Percentiles rank a stretch among this genome's conserved stretches.
phyloP scores from a whole-genome alignment of 2,797 vertebrate species.

The Nasua narica region DNA sequence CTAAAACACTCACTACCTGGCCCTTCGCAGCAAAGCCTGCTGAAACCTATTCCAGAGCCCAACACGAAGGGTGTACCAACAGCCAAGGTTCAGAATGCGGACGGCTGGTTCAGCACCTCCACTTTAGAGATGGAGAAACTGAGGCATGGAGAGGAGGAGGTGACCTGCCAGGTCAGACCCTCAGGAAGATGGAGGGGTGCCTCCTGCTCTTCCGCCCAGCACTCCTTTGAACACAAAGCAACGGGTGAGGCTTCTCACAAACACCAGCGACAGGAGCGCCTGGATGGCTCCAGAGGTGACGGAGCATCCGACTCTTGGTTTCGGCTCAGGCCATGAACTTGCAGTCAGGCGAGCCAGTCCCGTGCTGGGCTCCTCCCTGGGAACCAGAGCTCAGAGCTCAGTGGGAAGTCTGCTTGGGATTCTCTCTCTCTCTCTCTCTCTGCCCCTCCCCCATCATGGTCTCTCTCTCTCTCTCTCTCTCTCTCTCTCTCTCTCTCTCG shows the following conservation, averaged over 20 bases:
- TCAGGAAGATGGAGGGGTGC: not conserved
- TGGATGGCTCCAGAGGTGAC: not conserved
- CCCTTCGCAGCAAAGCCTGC: not conserved
- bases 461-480: too few relatives aligned
- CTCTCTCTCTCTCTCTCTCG: too few relatives aligned
- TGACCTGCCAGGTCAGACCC: not conserved
- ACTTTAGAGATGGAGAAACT: not conserved
- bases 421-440: not conserved
- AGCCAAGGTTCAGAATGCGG: not conserved
- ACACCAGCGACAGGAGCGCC: not conserved
- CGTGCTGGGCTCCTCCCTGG: accelerated
- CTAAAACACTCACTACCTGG: not conserved
- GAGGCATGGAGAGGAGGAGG: not conserved
- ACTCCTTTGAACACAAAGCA: not conserved
- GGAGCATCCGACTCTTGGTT: not conserved
- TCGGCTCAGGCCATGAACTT: not conserved
- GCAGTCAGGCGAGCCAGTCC: not conserved
- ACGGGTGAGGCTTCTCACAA: not conserved
- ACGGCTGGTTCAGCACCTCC: not conserved
- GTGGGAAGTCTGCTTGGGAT: not conserved
- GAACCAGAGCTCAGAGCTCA: not conserved
- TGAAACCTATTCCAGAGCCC: not conserved
- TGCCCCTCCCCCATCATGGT: not conserved
- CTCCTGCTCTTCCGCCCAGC: not conserved
- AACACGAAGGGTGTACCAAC: not conserved